Conservation (phyloP, 2,888 invertebrate genomes). For the Agonum fuliginosum region DNA sequence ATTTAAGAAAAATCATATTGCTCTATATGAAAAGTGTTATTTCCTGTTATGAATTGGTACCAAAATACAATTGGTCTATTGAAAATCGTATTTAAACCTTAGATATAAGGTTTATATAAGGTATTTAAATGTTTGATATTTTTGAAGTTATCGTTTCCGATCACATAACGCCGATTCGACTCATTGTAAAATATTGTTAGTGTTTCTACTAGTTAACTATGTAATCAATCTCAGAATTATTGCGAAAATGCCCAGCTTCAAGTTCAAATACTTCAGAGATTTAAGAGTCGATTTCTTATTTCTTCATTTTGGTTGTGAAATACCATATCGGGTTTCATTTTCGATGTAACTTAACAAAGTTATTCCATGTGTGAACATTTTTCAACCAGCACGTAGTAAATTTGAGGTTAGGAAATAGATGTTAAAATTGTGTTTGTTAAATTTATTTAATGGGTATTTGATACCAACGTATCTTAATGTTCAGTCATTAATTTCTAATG, state of each 20-base stretch:
- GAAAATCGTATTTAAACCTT: no score
- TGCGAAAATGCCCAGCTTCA: background rate
- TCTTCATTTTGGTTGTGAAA: background rate
- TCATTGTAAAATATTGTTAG: no score
- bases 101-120: no score
- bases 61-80: no score
- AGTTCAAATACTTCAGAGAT: background rate
- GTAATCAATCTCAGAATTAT: background rate
- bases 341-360: background rate
- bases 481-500: slow-evolving; percentile 2
- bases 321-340: background rate
- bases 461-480: background rate
- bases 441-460: background rate
- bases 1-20: no score
- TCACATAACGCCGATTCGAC: no score
- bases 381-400: background rate
- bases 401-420: background rate
- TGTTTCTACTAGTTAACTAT: background rate
- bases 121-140: no score
- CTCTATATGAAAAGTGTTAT: no score
- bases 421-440: background rate
- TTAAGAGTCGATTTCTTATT: background rate
- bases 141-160: no score
- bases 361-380: background rate
- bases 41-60: no score